Base-by-base conservation (phyloP, 2,113 vertebrate species). In the Phocoena sinus region DNA sequence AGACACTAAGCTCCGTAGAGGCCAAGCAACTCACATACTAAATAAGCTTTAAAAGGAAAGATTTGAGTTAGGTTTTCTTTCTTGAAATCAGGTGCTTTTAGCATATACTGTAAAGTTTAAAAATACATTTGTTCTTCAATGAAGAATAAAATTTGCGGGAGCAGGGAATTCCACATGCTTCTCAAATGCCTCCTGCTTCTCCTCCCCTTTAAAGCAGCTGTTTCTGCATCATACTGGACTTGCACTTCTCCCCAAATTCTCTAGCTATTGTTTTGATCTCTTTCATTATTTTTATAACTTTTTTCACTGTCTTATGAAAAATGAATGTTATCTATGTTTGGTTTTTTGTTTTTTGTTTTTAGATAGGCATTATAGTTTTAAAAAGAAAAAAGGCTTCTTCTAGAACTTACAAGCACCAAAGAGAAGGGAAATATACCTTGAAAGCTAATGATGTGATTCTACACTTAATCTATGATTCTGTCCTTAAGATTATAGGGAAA, bases 391-490 rank as follows among this genome's bases (percentile, higher is more conserved):
- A 86, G 6, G 6, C 28, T 89, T 93, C 53, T 36, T 89, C 89
- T 71, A 91, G 60, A 80, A 82, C 38, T 58, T 91, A 90, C 26
- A 96, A 94, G 25, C 68, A 94, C 26, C 90, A 91, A 65, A 41
- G 53, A 87, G 74, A 92, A 95, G 28, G 38, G 23, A 47, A 79
- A 79, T 23, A 76, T 89, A 95, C n/a, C 26, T 88, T 97, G 56
- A 97, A 96, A 92, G 50, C n/a, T 77, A 96, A 90, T 93, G 62
- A 91, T 87, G 60, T 41, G 73, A 77, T 63, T 85, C 41, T 96
- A 65, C 20, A 85, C 62, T 86, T 94, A 86, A 85, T 73, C 36
- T 96, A 23, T 58, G n/a, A 73, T 89, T 94, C 62, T 77, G 85
- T 91, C 58, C 36, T 81, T 95, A 84, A 84, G 33, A 91, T 70